Percentiles rank a stretch among this genome's conserved stretches.
These are phyloP conservation scores for Crotalus helleri DNA, from an alignment of 2,113 vertebrate species.

Conservation along the genomic window DNA sequence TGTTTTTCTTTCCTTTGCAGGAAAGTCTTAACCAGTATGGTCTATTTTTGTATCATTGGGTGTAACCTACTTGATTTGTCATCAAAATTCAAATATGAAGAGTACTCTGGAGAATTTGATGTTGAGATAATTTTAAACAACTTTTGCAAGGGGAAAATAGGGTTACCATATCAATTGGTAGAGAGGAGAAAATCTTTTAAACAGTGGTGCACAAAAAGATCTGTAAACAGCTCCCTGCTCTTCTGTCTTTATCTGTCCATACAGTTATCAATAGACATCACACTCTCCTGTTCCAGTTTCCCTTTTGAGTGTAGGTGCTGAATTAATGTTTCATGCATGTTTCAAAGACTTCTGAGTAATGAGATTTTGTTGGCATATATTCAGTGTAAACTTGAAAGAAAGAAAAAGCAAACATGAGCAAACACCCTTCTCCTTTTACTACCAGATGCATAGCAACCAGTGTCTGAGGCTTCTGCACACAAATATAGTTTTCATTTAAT, in stretches of 20 bases:
- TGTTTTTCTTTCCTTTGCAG: conserved; percentile 22
- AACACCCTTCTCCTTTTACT: conserved; percentile 54
- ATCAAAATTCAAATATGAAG: conserved; percentile 8
- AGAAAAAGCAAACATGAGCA: conserved; percentile 25
- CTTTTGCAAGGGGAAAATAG: conserved; percentile 43
- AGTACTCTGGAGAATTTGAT: conserved; percentile 34
- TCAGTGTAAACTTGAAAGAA: conserved; percentile 54
- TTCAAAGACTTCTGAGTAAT: conserved; percentile 62
- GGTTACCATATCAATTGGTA: conserved; percentile 49
- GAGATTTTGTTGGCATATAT: conserved; percentile 55
- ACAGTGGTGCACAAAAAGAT: conserved; percentile 49
- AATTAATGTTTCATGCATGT: conserved; percentile 54
- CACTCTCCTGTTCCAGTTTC: conserved; percentile 18
- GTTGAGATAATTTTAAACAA: conserved; percentile 50
- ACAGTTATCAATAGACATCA: conserved; percentile 31
- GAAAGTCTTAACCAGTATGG: conserved; percentile 26
- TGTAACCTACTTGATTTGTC: conserved; percentile 17
- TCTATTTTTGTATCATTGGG: conserved; percentile 28
- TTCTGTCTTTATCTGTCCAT: conserved; percentile 5
- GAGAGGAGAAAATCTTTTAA: conserved; percentile 5
- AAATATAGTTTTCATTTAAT: conserved; percentile 66
- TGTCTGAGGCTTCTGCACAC: conserved; percentile 57
- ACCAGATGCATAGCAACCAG: conserved; percentile 62
- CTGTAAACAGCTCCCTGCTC: conserved; percentile 28
- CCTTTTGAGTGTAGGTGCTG: conserved; percentile 35